phyloP scores from a whole-genome alignment of 2,113 vertebrate genomes.

The Chascanopsetta lugubris region DNA sequence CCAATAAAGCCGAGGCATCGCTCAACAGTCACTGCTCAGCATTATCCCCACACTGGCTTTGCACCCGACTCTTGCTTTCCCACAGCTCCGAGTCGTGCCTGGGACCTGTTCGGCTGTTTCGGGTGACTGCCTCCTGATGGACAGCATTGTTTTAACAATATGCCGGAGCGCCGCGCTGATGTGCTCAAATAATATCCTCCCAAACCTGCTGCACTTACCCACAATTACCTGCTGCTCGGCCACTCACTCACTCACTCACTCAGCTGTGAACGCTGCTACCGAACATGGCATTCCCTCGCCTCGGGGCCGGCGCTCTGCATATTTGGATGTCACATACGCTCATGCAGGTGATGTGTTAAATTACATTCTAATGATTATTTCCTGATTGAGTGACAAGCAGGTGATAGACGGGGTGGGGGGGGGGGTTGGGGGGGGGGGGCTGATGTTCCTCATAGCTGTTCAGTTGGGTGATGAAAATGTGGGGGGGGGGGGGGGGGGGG shows the following conservation, averaged over 20 bases:
- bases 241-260: slow-evolving; percentile 64
- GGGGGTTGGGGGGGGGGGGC: slow-evolving; percentile 68
- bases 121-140: slow-evolving; percentile 49
- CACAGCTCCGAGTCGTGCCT: slow-evolving; percentile 47
- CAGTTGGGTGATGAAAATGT: slow-evolving; percentile 66
- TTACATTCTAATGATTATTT: slow-evolving; percentile 82
- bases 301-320: slow-evolving; percentile 61
- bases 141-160: slow-evolving; percentile 72
- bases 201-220: slow-evolving; percentile 68
- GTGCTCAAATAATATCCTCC: slow-evolving; percentile 55
- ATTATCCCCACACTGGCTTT: background rate
- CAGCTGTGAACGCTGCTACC: slow-evolving; percentile 51
- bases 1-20: slow-evolving; percentile 8
- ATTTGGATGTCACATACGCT: slow-evolving; percentile 76
- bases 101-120: slow-evolving; percentile 38
- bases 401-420: slow-evolving; percentile 66
- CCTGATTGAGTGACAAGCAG: slow-evolving; percentile 66
- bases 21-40: background rate
- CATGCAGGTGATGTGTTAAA: slow-evolving; percentile 67
- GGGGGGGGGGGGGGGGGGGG: too few species aligned
- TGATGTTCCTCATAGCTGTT: slow-evolving; percentile 69
- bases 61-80: slow-evolving; percentile 55
- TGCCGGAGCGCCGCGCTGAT: slow-evolving; percentile 72
- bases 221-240: slow-evolving; percentile 66
- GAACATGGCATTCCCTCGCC: slow-evolving; percentile 50